These are phyloP conservation scores for Actinostola sp. DNA, from an alignment of 92 coral and sea anemone species.

Conservation along the genomic window DNA sequence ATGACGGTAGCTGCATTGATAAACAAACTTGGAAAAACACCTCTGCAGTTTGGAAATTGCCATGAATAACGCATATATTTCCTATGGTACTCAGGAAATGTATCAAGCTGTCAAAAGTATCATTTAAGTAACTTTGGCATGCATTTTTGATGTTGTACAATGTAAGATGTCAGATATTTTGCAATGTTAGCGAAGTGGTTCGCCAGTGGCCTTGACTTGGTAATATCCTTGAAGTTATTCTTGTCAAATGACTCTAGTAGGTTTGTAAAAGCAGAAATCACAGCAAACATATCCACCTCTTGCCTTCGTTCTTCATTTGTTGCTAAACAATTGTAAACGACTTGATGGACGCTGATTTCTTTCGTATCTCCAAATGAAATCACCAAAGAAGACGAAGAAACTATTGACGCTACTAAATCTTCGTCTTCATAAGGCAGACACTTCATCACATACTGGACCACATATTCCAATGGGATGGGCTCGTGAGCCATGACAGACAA, in stretches of 20 bases:
- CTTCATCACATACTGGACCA: neutral
- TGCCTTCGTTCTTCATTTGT: neutral
- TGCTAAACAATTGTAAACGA: neutral
- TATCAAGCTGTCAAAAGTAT: neutral
- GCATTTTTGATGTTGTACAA: neutral
- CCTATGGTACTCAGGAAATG: neutral
- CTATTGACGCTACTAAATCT: neutral
- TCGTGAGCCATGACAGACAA: constrained; percentile 11
- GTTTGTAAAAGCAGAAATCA: neutral
- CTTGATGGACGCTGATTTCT: neutral
- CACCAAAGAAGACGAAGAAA: neutral
- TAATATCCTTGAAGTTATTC: neutral
- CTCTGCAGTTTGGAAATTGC: neutral
- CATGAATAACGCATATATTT: neutral
- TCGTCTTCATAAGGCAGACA: neutral
- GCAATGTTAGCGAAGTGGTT: neutral
- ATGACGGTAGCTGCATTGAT: neutral
- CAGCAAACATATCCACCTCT: neutral
- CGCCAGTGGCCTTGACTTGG: neutral
- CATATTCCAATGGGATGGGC: neutral
- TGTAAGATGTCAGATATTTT: neutral
- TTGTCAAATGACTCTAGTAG: neutral
- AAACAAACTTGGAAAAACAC: neutral
- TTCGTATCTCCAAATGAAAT: neutral
- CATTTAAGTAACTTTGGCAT: neutral